phyloP scores from a whole-genome alignment of 2,797 vertebrate species.

The Labroides dimidiatus region DNA sequence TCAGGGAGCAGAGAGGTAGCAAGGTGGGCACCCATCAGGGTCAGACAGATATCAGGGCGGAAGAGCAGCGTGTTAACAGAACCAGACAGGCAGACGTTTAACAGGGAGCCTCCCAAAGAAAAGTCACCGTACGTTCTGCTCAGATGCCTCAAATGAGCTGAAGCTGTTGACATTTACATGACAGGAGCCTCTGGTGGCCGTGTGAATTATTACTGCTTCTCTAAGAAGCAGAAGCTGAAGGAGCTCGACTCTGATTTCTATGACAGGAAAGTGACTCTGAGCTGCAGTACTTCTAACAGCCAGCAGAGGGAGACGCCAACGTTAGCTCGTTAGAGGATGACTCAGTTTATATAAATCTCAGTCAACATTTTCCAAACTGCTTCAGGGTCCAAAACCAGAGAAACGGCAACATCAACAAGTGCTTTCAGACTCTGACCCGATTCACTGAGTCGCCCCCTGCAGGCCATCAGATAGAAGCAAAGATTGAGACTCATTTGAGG shows the following conservation, averaged over 20 bases:
- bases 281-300: neutral
- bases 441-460: neutral
- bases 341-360: too few relatives aligned
- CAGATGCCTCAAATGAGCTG: neutral
- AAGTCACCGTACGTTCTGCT: neutral
- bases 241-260: too few relatives aligned
- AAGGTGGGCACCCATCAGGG: neutral
- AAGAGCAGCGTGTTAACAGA: neutral
- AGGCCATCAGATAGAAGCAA: neutral
- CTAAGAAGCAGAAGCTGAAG: neutral
- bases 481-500: too few relatives aligned
- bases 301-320: neutral
- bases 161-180: neutral
- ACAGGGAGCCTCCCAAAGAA: neutral
- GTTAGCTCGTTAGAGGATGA: too few relatives aligned
- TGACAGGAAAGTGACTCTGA: neutral
- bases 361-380: too few relatives aligned
- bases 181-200: neutral
- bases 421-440: neutral
- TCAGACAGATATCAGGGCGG: neutral
- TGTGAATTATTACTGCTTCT: neutral
- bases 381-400: too few relatives aligned
- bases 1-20: neutral
- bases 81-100: neutral
- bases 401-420: too few relatives aligned